Evolutionary conservation across 2,113 vertebrate species (phyloP).

Genomic region (Enhydra lutris): DNA sequence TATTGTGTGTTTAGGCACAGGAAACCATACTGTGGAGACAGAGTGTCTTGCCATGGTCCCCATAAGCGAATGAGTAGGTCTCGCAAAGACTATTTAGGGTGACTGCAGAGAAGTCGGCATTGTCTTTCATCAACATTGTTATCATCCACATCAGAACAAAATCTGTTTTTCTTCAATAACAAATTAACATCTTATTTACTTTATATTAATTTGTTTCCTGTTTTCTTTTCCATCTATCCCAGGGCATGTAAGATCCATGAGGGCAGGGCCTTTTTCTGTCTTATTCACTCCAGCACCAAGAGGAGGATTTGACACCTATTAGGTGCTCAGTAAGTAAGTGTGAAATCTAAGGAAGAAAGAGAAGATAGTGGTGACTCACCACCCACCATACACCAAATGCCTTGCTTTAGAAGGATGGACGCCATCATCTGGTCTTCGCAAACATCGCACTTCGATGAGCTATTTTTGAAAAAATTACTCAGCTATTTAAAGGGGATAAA

Average conservation of each 20-base stretch:
- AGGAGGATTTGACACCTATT: background rate
- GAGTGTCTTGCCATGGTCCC: background rate
- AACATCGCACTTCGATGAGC: background rate
- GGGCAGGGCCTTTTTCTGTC: background rate
- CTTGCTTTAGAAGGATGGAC: background rate
- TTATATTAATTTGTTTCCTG: background rate
- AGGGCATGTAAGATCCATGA: background rate
- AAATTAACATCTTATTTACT: background rate
- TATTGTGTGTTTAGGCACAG: background rate
- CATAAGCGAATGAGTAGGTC: background rate
- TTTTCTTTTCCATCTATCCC: background rate
- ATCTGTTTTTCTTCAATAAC: background rate
- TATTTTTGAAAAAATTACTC: background rate
- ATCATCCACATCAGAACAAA: background rate
- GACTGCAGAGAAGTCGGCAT: background rate
- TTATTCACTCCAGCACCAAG: background rate
- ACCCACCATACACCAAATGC: background rate
- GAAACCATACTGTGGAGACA: background rate
- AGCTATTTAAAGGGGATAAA: background rate
- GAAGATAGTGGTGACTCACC: background rate
- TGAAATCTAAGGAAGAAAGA: background rate
- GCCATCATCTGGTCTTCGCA: background rate
- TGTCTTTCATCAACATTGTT: background rate
- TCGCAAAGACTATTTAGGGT: background rate
- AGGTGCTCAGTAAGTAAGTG: background rate